Conservation (phyloP, 2,113 vertebrate genomes). For the Pedetes capensis region DNA sequence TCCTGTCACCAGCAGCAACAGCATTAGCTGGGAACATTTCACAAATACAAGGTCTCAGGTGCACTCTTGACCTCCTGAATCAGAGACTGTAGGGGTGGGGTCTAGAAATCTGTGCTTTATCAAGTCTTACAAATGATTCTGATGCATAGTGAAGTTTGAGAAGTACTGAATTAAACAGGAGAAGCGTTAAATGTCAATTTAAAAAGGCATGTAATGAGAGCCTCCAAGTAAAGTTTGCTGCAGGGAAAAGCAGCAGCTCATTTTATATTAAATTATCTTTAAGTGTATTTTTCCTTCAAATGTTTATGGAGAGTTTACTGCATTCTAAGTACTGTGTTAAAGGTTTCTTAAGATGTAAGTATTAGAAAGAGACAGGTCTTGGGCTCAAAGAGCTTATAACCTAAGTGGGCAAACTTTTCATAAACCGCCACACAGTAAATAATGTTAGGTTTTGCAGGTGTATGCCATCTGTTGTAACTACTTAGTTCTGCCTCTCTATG, state of each 20-base stretch:
- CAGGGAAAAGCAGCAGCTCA: neutral
- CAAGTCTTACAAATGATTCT: neutral
- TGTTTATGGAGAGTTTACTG: neutral
- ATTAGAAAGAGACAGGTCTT: neutral
- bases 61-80: neutral
- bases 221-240: too few species aligned
- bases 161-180: neutral
- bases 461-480: neutral
- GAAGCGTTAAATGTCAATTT: neutral
- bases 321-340: neutral
- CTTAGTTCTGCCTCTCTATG: neutral
- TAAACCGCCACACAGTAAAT: too few species aligned
- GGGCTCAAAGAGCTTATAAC: neutral
- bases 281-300: neutral
- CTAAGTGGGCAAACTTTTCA: too few species aligned
- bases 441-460: too few species aligned
- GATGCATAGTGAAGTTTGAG: too few species aligned
- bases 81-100: neutral
- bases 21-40: too few species aligned
- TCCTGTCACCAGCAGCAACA: neutral
- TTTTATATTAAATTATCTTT: neutral
- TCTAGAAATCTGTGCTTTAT: neutral
- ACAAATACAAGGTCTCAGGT: neutral
- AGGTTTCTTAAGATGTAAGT: neutral
- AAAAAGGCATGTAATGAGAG: neutral